Evolutionary conservation across 2,113 vertebrate genomes (phyloP), one percentile per base, ranked within the genome.

Genomic region (Datnioides undecimradiatus): DNA sequence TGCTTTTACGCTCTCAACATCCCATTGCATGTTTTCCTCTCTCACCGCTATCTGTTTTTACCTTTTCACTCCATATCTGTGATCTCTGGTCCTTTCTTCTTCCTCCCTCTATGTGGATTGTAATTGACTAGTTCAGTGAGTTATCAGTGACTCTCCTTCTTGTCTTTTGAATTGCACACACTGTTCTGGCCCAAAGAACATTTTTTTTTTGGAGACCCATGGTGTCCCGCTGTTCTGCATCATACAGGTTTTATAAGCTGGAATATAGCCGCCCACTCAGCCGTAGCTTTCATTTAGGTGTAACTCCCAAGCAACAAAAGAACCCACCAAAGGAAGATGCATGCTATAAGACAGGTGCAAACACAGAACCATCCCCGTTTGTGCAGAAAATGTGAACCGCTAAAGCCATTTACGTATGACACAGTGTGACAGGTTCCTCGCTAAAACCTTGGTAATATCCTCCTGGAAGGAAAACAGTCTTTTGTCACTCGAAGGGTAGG

Each of bases 401-500:
- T 79, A 76, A 85, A 88, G 46, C 57, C 81, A 75, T 88, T 92
- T 88, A 83, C 83, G 71, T 81, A 66, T 73, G 73, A 90, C 71
- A 76, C 74, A 79, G 49, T 40, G 40, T 82, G 79, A 57, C 74
- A 80, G 77, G 64, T 83, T 79, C 66, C 49, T 77, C 33, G 25
- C 51, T 68, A 48, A 89, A 85, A 84, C 65, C 85, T 62, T 54
- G 46, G 71, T 84, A 79, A 78, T 87, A 71, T 87, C 78, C 66
- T 69, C 25, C 73, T 34, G 54, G 58, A 83, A 81, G 55, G 76
- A 86, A 92, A 93, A 83, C 73, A 76, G 73, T 51, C 64, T 65
- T 90, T 87, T 88, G 76, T 89, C 81, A 68, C 71, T 79, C 2
- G 23, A 80, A 85, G 79, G 73, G 58, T 77, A 54, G 79, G 58